These are phyloP conservation scores for Drosophila affinis DNA, from an alignment of 2,888 invertebrate genomes.

Conservation along the genomic window DNA sequence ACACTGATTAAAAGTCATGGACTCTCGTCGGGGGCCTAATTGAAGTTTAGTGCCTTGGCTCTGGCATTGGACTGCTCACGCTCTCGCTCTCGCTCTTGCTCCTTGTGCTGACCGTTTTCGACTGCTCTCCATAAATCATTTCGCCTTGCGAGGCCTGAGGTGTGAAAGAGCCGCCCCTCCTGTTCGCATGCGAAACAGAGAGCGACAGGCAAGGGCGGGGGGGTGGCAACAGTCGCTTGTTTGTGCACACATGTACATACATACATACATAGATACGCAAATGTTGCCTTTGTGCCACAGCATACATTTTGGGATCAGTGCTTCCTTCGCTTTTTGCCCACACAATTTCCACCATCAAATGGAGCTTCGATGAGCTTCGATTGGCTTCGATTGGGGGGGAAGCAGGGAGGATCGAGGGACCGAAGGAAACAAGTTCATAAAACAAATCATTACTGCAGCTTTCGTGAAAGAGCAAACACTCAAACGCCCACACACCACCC, in stretches of 20 bases:
- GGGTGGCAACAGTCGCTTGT: background rate
- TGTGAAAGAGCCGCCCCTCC: slow-evolving; percentile 9
- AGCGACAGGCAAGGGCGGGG: background rate
- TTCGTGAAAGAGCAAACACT: slow-evolving; percentile 63
- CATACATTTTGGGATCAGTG: background rate
- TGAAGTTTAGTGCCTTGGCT: slow-evolving; percentile 73
- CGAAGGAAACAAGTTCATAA: slow-evolving; percentile 65
- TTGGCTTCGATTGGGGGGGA: slow-evolving; percentile 8
- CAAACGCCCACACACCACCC: slow-evolving; percentile 1
- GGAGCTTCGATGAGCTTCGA: slow-evolving; percentile 27
- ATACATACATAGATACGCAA: background rate
- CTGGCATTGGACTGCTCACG: slow-evolving; percentile 52
- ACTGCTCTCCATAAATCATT: slow-evolving; percentile 43
- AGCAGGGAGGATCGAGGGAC: slow-evolving; percentile 1
- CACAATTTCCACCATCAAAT: slow-evolving; percentile 20
- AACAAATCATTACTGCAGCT: slow-evolving; percentile 77
- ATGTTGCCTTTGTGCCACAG: slow-evolving; percentile 1
- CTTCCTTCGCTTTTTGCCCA: background rate
- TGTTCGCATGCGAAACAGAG: background rate
- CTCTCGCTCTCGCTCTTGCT: background rate
- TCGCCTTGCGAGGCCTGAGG: slow-evolving; percentile 12
- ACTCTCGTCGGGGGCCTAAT: slow-evolving; percentile 64
- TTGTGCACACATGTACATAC: background rate
- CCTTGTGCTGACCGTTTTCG: slow-evolving; percentile 5
- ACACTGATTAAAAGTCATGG: slow-evolving; percentile 77